Conservation (phyloP, 1,140 invertebrate genomes). For the Pseudomyrmex concolor region DNA sequence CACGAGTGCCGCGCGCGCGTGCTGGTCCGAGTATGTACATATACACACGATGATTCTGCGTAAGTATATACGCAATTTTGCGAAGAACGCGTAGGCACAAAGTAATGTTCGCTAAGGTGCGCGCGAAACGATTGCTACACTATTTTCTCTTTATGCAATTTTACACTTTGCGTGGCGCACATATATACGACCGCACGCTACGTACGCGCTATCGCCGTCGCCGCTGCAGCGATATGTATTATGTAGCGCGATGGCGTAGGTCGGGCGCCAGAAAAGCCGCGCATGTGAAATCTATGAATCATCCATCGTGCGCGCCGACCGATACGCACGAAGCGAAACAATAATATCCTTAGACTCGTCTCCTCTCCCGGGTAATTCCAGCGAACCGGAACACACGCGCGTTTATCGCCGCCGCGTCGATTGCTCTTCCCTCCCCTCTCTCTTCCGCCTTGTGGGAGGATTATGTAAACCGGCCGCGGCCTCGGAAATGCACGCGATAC, state of each 20-base stretch:
- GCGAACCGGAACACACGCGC: slow-evolving; percentile 39
- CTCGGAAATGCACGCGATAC: slow-evolving; percentile 62
- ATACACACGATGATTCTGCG: slow-evolving; percentile 2
- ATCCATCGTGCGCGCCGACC: slow-evolving; percentile 45
- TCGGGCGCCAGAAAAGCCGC: slow-evolving; percentile 65
- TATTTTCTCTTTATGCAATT: slow-evolving; percentile 69
- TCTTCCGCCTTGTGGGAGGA: slow-evolving; percentile 63
- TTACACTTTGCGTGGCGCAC: slow-evolving; percentile 69
- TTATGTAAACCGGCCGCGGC: slow-evolving; percentile 64
- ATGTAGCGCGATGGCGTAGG: slow-evolving; percentile 58
- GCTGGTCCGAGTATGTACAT: slow-evolving; percentile 10
- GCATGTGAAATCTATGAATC: slow-evolving; percentile 72
- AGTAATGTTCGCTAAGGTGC: slow-evolving; percentile 64
- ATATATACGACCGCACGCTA: background rate
- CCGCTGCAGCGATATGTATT: background rate
- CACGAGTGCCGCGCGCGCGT: background rate
- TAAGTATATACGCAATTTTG: slow-evolving; percentile 50
- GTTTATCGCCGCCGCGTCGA: slow-evolving; percentile 61
- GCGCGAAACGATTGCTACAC: slow-evolving; percentile 71
- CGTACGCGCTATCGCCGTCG: too few relatives aligned
- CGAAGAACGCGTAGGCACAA: slow-evolving; percentile 50
- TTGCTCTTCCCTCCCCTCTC: slow-evolving; percentile 28
- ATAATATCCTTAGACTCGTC: slow-evolving; percentile 54
- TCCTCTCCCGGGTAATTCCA: slow-evolving; percentile 49
- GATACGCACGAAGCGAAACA: slow-evolving; percentile 52